These are phyloP conservation scores for Cotesia chilonis DNA, from an alignment of 1,140 invertebrate genomes.

Conservation along the genomic window DNA sequence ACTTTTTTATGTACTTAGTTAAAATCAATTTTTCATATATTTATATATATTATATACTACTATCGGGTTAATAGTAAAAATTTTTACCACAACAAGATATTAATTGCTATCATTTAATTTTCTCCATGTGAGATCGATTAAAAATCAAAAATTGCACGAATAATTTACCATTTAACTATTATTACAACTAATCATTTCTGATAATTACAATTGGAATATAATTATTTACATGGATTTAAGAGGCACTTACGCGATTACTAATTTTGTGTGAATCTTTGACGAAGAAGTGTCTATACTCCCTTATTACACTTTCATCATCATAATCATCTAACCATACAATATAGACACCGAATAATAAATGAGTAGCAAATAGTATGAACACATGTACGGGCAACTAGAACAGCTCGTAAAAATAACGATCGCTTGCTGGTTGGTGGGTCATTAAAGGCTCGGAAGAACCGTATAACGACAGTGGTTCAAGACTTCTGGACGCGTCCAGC, in stretches of 20 bases:
- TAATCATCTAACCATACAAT: neutral
- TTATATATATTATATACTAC: no score
- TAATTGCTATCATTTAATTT: no score
- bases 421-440: slow-evolving; percentile 48
- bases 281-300: neutral
- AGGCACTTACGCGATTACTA: slow-evolving; percentile 38
- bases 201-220: slow-evolving; percentile 18
- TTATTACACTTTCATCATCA: no score
- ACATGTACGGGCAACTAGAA: slow-evolving; percentile 37
- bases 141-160: no score
- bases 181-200: neutral
- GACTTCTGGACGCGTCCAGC: slow-evolving; percentile 43
- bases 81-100: no score
- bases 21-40: no score
- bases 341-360: neutral
- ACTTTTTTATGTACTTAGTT: no score
- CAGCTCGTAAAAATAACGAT: slow-evolving; percentile 58
- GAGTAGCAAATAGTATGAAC: neutral
- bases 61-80: no score
- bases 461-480: slow-evolving; percentile 37
- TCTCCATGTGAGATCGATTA: no score
- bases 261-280: slow-evolving; percentile 26
- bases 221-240: slow-evolving; percentile 36
- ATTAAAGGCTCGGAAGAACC: slow-evolving; percentile 56
- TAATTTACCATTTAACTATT: neutral